A percentile compares a stretch with the other conserved stretches of the same genome.
Conservation (phyloP, 1,140 invertebrate genomes). For the Apis florea region DNA sequence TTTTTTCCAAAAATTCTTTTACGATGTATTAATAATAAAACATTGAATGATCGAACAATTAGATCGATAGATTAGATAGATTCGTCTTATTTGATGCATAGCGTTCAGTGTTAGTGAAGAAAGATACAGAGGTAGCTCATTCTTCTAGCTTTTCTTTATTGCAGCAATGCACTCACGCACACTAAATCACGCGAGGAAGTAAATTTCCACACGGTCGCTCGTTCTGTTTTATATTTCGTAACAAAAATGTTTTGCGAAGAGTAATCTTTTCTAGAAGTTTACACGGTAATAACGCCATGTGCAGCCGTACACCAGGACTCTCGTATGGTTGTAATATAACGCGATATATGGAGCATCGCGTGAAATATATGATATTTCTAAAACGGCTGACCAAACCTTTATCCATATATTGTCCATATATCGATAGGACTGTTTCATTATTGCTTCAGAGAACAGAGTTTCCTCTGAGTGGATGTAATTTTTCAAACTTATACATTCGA, state of each 20-base stretch:
- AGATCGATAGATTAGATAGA: no score
- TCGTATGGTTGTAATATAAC: neutral
- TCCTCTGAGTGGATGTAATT: neutral
- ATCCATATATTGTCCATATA: neutral
- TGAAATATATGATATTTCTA: neutral
- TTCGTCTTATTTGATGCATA: neutral
- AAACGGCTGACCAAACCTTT: neutral
- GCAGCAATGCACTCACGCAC: neutral
- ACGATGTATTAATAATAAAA: no score
- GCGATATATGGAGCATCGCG: neutral
- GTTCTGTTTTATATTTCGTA: slow-evolving; percentile 32
- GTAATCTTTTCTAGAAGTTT: slow-evolving; percentile 22
- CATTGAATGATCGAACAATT: no score
- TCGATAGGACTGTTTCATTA: neutral
- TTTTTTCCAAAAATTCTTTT: no score
- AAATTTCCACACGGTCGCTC: neutral
- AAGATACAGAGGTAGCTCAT: slow-evolving; percentile 1
- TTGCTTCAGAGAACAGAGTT: neutral
- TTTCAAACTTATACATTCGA: neutral
- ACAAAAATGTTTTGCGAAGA: slow-evolving; percentile 16
- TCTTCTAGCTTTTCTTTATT: neutral
- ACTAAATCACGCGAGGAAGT: neutral
- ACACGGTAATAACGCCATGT: slow-evolving; percentile 28
- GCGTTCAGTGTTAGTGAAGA: neutral
- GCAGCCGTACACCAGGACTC: slow-evolving; percentile 4